Evolutionary conservation across 2,888 invertebrate species (phyloP), one percentile per base, ranked within the genome.

Genomic region (Agrotis exclamationis): DNA sequence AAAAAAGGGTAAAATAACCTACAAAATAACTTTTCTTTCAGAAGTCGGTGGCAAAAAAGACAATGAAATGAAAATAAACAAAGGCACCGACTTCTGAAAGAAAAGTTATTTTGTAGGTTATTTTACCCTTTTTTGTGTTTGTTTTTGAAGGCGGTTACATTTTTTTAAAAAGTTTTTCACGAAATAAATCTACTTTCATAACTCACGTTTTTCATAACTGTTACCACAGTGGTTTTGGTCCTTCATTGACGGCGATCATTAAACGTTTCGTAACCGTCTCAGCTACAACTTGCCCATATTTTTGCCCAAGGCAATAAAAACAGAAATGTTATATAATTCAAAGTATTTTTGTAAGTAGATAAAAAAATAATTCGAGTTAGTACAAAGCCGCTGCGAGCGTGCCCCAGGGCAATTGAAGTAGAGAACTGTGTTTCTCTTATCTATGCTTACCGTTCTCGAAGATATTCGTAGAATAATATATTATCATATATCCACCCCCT

Each of bases 351-450:
- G 28, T 58, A 57, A 54, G 59, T 68, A 70, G 56, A 70, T 74
- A 74, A 70, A 68, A 71, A 70, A 68, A 67, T 54, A 77, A 67
- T 70, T 63, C 44, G 47, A 54, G 51, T 66, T 66, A 66, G 45
- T 74, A 76, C 63, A 76, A 76, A 84, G 64, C 69, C 64, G 33
- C 51, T 45, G 51, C 56, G 63, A 73, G 69, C 62, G 48, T 67
- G 67, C 82, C 84, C 75, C 53, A 64, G 54, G 83, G 85, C 74
- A 77, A 74, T 79, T 62, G 69, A 67, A 82, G 79, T 76, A 73
- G 76, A 82, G 67, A 77, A 66, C 67, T 78, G 22, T 84, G 80
- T 84, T 80, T 73, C 67, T 76, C 66, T 70, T 76, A 74, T 70
- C 58, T 67, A 50, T 54, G 22, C 63, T 59, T 59, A 70, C 64